Evolutionary conservation across 1,140 invertebrate species (phyloP).

Genomic region (Spodoptera litura): DNA sequence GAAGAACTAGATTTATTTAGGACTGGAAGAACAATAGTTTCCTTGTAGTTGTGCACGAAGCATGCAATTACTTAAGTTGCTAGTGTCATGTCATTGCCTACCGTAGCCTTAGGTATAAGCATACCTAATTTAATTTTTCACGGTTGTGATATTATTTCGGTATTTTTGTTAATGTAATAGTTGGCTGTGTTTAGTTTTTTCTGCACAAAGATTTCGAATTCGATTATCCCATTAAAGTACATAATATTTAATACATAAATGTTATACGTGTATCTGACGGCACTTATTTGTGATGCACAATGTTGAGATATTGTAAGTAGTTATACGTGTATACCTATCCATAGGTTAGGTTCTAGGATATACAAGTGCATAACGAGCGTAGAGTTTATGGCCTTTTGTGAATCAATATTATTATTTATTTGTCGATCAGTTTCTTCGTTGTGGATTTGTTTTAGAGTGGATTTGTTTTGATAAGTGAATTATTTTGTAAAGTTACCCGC

Average conservation of each 20-base stretch:
- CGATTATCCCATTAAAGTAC: not conserved
- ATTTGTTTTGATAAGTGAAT: not conserved
- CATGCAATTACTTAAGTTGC: slow-evolving; percentile 3
- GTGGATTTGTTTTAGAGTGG: not conserved
- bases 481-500: not conserved
- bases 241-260: not conserved
- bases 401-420: slow-evolving; percentile 21
- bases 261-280: slow-evolving; percentile 3
- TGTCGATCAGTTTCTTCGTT: not conserved
- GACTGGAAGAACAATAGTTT: slow-evolving; percentile 8
- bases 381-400: slow-evolving; percentile 28
- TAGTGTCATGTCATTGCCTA: not conserved
- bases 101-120: not conserved
- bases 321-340: slow-evolving; percentile 10
- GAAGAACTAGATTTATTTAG: slow-evolving; percentile 1
- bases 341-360: slow-evolving; percentile 22
- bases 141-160: slow-evolving; percentile 14
- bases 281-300: slow-evolving; percentile 57
- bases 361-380: not conserved
- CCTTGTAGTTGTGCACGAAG: slow-evolving; percentile 14
- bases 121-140: slow-evolving; percentile 12
- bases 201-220: slow-evolving; percentile 22
- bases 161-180: not conserved
- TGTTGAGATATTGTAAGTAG: slow-evolving; percentile 37
- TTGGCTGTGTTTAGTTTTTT: slow-evolving; percentile 13